These are phyloP conservation scores for Odontophorus gujanensis DNA, from an alignment of 2,113 vertebrate genomes.

Conservation along the genomic window DNA sequence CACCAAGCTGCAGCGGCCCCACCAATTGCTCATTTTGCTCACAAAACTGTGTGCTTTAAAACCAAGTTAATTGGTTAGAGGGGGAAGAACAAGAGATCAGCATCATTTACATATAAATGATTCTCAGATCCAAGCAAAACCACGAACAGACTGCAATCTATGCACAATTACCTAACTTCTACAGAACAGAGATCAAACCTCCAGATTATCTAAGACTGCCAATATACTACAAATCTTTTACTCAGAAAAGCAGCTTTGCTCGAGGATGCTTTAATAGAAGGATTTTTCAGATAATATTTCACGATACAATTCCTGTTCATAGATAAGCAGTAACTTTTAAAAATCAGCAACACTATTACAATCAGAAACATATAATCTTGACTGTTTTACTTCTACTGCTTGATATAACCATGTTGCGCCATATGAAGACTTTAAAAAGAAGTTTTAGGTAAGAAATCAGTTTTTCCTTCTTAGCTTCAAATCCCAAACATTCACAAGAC, in stretches of 20 bases:
- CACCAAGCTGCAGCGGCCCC: background rate
- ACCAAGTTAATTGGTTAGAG: slow-evolving; percentile 22
- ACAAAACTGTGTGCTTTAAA: background rate
- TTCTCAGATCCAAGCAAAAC: slow-evolving; percentile 38
- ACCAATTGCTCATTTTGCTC: background rate
- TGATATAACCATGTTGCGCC: background rate
- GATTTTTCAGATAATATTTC: background rate
- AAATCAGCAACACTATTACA: background rate
- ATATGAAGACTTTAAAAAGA: background rate
- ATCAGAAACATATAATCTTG: background rate
- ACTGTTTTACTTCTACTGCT: background rate
- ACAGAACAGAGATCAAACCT: slow-evolving; percentile 36
- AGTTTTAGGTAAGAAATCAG: background rate
- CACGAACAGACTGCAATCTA: background rate
- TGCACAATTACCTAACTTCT: slow-evolving; percentile 32
- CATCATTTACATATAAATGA: slow-evolving; percentile 59
- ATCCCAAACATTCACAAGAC: background rate
- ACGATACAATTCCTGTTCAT: background rate
- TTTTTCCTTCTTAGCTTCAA: background rate
- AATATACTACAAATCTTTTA: slow-evolving; percentile 25
- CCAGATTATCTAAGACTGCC: background rate
- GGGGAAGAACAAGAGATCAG: slow-evolving; percentile 15
- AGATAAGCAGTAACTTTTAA: background rate
- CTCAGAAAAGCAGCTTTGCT: background rate
- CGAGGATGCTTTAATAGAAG: background rate